These are phyloP conservation scores for Henricia sp. DNA, from an alignment of 53 echinoderm and acorn worm genomes.

Conservation along the genomic window DNA sequence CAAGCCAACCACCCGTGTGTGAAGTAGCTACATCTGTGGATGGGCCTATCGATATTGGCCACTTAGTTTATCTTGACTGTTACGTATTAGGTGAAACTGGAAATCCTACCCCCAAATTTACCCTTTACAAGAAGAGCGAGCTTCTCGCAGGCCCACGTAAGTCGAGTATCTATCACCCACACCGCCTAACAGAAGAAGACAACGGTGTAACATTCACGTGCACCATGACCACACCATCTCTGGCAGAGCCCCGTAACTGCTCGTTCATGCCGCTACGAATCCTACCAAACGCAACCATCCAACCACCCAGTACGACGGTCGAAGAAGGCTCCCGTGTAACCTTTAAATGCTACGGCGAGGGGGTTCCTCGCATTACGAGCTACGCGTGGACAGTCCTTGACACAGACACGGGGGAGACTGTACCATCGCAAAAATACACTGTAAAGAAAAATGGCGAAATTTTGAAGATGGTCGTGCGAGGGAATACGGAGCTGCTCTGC, in stretches of 20 bases:
- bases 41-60: too few relatives aligned
- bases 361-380: conserved; percentile 24
- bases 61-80: too few relatives aligned
- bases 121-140: too few relatives aligned
- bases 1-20: too few relatives aligned
- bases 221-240: conserved; percentile 9
- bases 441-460: conserved; percentile 4
- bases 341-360: background rate
- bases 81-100: too few relatives aligned
- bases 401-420: background rate
- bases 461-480: background rate
- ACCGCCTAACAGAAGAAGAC: background rate
- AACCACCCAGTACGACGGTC: background rate
- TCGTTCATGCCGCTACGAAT: conserved; percentile 25
- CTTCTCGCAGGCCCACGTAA: too few relatives aligned
- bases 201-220: conserved; percentile 24
- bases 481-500: conserved; percentile 17
- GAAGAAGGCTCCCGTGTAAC: conserved; percentile 10
- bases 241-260: conserved; percentile 3
- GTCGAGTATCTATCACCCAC: background rate
- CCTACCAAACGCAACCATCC: conserved; percentile 25
- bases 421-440: conserved; percentile 12
- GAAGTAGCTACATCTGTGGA: too few relatives aligned
- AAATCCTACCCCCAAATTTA: too few relatives aligned
- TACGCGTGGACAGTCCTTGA: conserved; percentile 29